phyloP scores from a whole-genome alignment of 2,113 vertebrate genomes.

The Mellivora capensis region DNA sequence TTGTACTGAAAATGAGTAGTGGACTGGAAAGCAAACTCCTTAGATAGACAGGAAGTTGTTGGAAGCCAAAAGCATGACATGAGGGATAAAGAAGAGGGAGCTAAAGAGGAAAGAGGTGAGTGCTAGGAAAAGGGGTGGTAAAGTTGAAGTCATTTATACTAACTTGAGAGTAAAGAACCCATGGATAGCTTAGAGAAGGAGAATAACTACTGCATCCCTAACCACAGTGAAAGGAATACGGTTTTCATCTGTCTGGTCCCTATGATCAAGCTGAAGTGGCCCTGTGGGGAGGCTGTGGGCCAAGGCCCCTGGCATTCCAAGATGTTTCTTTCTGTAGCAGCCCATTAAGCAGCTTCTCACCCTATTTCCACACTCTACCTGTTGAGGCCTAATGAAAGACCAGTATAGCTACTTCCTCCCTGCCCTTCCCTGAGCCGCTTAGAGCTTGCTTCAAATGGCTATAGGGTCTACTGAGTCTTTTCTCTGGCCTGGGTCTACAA shows the following conservation, averaged over 20 bases:
- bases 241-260: neutral
- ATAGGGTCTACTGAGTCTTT: neutral
- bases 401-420: neutral
- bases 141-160: neutral
- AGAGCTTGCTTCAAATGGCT: neutral
- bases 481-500: neutral
- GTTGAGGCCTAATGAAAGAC: neutral
- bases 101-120: neutral
- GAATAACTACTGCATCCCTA: neutral
- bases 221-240: neutral
- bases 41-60: neutral
- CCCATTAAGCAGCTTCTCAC: neutral
- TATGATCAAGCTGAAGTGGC: neutral
- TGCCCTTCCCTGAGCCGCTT: neutral
- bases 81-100: neutral
- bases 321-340: neutral
- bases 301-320: neutral
- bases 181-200: neutral
- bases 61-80: neutral
- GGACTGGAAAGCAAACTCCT: neutral
- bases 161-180: neutral
- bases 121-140: neutral
- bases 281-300: neutral
- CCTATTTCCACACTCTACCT: neutral
- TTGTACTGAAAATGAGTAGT: neutral